Evolutionary conservation across 2,113 vertebrate species (phyloP), one percentile per base, ranked within the genome.

Genomic region (Prochilodus magdalenae): DNA sequence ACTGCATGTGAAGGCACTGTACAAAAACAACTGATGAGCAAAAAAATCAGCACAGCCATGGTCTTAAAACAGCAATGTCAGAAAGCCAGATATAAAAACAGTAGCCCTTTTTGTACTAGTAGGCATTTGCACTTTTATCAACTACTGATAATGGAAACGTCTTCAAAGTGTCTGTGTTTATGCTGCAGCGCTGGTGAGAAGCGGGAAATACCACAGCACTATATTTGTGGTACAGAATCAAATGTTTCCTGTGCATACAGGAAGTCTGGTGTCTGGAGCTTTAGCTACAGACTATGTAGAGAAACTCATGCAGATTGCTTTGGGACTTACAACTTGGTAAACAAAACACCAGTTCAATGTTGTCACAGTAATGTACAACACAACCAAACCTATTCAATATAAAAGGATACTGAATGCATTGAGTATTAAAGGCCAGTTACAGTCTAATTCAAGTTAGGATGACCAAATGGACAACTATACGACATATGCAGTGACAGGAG

Each of bases 211-310:
- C 57, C 57, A 13, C 57, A 60, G 57, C 22, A 11, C n/a, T 26
- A 26, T 60, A 60, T 60, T 60, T 60, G 57, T 60, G 57, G 22
- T 26, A 26, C 57, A 60, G 57, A 24, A 26, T 60, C 57, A 26
- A 60, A 60, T 60, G 57, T 60, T 60, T 60, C 57, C 57, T 60
- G 57, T 60, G 57, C 57, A 26, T 18, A 60, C 57, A 60, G 57
- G 57, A 60, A 60, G 57, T 24, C 57, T 60, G 24, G 8, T 60
- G 57, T 60, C 57, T 60, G 57, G 24, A 24, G 26, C 24, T 26
- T 60, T 1, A 60, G 57, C 57, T 60, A 12, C 12, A 60, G 57
- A 10, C 22, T 59, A 2, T 4, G 12, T 24, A 60, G 57, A 1
- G 22, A 60, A 24, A 60, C 24, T 0, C 24, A 60, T 13, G 12